Percentiles rank a stretch among this genome's conserved stretches.
Conservation (phyloP, 2,113 vertebrate species). For the Harpagus bidentatus region DNA sequence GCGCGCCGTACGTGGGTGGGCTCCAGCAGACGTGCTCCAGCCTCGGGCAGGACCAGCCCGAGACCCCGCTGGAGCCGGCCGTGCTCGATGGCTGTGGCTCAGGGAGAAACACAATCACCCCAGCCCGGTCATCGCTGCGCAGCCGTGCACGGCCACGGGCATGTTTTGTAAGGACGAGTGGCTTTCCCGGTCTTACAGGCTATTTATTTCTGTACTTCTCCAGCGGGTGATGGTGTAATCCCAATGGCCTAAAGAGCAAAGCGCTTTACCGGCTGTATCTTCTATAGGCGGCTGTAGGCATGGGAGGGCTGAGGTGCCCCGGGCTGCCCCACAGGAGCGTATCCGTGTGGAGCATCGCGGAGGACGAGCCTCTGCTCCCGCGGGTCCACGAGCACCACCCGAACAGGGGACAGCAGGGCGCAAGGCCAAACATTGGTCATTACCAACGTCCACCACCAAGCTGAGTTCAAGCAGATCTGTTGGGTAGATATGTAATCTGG, state of each 20-base stretch:
- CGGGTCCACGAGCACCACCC: fast-evolving
- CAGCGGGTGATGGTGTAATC: fast-evolving
- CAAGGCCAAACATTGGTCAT: fast-evolving
- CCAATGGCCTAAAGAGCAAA: not conserved
- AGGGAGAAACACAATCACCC: fast-evolving
- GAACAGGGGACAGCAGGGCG: fast-evolving
- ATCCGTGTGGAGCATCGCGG: fast-evolving
- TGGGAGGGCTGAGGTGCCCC: not conserved
- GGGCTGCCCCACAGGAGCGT: fast-evolving
- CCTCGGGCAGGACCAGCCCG: not conserved
- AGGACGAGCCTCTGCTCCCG: not conserved
- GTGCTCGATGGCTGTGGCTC: fast-evolving
- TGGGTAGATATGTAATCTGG: fast-evolving
- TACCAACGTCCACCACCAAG: fast-evolving
- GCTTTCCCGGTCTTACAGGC: not conserved
- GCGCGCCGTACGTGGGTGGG: fast-evolving
- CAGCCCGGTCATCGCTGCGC: fast-evolving
- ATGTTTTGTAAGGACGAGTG: fast-evolving
- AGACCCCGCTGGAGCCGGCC: fast-evolving
- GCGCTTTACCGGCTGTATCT: fast-evolving
- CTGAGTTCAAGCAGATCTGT: fast-evolving
- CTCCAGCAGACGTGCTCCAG: fast-evolving
- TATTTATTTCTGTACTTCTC: not conserved
- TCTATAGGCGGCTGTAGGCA: fast-evolving
- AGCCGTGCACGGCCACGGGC: fast-evolving